A percentile compares a stretch with the other conserved stretches of the same genome.
phyloP scores from a whole-genome alignment of 2,797 vertebrate genomes.

The Cheirogaleus major region DNA sequence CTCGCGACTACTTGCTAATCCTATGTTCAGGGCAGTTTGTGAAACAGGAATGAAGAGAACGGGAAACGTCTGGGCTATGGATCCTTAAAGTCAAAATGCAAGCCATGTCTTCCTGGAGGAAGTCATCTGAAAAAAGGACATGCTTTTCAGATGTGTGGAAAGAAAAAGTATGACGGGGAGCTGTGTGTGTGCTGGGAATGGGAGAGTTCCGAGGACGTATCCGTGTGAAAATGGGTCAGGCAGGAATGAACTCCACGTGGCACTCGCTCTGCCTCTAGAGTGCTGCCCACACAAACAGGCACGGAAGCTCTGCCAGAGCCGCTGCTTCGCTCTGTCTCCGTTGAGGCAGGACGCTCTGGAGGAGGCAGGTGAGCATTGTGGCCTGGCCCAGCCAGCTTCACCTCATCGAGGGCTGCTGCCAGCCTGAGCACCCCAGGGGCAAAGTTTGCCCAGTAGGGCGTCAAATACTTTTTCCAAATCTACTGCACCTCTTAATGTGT shows the following conservation, averaged over 20 bases:
- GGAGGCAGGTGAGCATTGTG: accelerated
- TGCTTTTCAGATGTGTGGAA: accelerated
- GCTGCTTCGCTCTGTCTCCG: accelerated
- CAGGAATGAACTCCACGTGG: accelerated
- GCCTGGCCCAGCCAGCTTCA: accelerated
- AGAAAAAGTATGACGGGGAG: too few species aligned
- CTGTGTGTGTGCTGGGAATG: too few species aligned
- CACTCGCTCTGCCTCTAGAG: accelerated
- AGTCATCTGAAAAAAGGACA: background rate
- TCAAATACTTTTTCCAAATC: background rate
- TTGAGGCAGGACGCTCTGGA: accelerated
- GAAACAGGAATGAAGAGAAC: background rate
- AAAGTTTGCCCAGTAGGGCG: accelerated
- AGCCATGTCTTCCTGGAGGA: background rate
- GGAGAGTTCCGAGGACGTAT: accelerated
- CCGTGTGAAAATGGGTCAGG: accelerated
- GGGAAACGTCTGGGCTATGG: accelerated
- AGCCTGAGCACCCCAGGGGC: accelerated
- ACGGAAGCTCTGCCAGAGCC: accelerated
- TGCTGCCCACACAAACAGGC: background rate
- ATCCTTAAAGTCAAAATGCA: background rate
- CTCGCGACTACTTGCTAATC: accelerated
- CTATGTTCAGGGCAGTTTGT: background rate
- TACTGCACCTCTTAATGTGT: accelerated
- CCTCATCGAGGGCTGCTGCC: background rate